A percentile compares a stretch with the other conserved stretches of the same genome.
Evolutionary conservation across 2,797 vertebrate genomes (phyloP).

Genomic region (Gila robusta): DNA sequence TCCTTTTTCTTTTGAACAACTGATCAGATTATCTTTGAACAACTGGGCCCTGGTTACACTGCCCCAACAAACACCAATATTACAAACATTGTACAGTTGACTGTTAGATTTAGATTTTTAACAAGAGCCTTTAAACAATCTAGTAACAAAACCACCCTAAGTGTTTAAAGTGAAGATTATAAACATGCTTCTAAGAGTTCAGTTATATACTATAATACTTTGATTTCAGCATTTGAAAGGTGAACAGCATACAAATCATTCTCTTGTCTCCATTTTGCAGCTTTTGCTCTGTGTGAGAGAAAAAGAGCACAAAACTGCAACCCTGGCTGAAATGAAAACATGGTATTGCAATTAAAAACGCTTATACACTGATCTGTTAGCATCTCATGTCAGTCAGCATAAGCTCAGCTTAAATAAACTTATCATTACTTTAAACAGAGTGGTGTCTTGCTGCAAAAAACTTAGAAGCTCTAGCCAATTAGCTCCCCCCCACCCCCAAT

Average conservation of each 20-base stretch:
- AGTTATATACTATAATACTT: neutral
- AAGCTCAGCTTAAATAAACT: constrained; percentile 42
- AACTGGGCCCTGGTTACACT: neutral
- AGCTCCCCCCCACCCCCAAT: neutral
- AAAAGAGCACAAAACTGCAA: constrained; percentile 32
- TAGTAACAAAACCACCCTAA: neutral
- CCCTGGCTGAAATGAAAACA: constrained; percentile 58
- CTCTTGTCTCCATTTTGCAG: constrained; percentile 7
- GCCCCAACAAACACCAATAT: neutral
- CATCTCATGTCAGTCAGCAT: constrained; percentile 49
- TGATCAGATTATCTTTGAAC: neutral
- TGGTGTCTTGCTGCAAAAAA: constrained; percentile 29
- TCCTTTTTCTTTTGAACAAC: neutral
- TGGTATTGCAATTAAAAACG: constrained; percentile 48
- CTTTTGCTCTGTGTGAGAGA: constrained; percentile 14
- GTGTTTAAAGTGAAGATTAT: constrained; percentile 20
- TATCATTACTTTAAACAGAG: constrained; percentile 44
- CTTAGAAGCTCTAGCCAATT: constrained; percentile 18
- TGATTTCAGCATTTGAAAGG: constrained; percentile 40
- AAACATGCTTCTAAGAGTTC: constrained; percentile 25
- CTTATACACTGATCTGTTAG: constrained; percentile 50
- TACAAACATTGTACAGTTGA: neutral
- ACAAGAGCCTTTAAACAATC: constrained; percentile 1
- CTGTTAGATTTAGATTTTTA: neutral
- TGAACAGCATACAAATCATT: constrained; percentile 23